Evolutionary conservation across 2,113 vertebrate genomes (phyloP).

Genomic region (Gasterosteus nipponicus): DNA sequence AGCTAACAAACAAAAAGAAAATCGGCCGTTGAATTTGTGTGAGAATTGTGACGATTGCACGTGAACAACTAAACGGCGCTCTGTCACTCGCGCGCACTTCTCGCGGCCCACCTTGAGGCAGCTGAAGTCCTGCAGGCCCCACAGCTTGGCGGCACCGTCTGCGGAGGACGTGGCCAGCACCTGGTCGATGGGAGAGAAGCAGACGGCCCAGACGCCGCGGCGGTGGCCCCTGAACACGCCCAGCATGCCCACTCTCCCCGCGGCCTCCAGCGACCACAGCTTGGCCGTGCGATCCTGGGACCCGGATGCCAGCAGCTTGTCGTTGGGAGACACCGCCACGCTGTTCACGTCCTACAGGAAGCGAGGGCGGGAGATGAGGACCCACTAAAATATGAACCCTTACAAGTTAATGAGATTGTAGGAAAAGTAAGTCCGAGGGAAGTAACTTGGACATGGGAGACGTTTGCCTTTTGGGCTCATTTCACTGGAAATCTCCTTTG

Average conservation of each 20-base stretch:
- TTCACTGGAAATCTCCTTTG: not conserved
- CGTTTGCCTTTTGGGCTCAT: not conserved
- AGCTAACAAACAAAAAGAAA: not conserved
- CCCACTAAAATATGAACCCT: too few species aligned
- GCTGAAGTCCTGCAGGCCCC: constrained; percentile 92
- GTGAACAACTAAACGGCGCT: too few species aligned
- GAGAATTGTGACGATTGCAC: not conserved
- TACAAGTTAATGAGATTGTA: not conserved
- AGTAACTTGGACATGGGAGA: not conserved
- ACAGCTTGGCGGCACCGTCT: constrained; percentile 91
- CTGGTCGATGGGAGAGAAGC: constrained; percentile 95
- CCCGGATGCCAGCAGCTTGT: constrained; percentile 92
- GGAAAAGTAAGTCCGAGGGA: not conserved
- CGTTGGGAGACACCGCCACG: constrained; percentile 90
- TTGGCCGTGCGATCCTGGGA: constrained; percentile 95
- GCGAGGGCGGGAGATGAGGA: not conserved
- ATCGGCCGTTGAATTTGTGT: not conserved
- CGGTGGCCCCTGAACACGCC: constrained; percentile 91
- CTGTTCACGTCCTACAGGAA: constrained; percentile 91
- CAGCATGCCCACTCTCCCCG: constrained; percentile 79
- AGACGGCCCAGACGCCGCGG: constrained; percentile 92
- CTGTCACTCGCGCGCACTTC: too few species aligned
- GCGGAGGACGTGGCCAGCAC: constrained; percentile 92
- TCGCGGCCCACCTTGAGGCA: constrained; percentile 87
- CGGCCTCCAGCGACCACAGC: constrained; percentile 86